Conservation (phyloP, 2,113 vertebrate genomes). For the Conger conger region DNA sequence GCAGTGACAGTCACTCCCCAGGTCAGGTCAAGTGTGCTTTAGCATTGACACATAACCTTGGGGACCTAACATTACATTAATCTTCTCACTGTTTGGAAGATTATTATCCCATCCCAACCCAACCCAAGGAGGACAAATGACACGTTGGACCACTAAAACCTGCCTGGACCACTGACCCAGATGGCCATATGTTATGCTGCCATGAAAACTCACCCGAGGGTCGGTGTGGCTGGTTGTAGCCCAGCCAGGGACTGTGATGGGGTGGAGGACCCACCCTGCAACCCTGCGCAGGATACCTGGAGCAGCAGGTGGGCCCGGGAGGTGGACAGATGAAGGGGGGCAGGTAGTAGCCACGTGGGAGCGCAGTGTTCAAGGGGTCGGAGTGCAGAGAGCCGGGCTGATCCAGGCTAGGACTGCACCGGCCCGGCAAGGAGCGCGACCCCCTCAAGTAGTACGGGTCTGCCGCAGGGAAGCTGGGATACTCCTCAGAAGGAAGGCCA, state of each 20-base stretch:
- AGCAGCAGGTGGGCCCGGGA: constrained; percentile 51
- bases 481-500: constrained; percentile 44
- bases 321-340: constrained; percentile 55
- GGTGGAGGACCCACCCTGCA: constrained; percentile 37
- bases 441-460: constrained; percentile 35
- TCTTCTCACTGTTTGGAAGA: background rate
- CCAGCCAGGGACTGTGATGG: constrained; percentile 40
- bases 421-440: constrained; percentile 41
- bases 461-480: constrained; percentile 31
- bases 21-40: no score
- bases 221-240: constrained; percentile 35
- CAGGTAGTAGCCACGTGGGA: constrained; percentile 48
- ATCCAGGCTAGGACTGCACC: constrained; percentile 60
- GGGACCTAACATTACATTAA: background rate
- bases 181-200: background rate
- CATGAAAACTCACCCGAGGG: constrained; percentile 57
- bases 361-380: constrained; percentile 50
- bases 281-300: constrained; percentile 49
- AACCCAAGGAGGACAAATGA: background rate
- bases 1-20: background rate
- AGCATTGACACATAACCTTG: no score
- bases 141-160: background rate
- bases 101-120: no score
- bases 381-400: constrained; percentile 69
- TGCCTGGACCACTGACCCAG: background rate